These are phyloP conservation scores for Lamellibrachia satsuma DNA, from an alignment of 2,888 invertebrate genomes.

Conservation along the genomic window DNA sequence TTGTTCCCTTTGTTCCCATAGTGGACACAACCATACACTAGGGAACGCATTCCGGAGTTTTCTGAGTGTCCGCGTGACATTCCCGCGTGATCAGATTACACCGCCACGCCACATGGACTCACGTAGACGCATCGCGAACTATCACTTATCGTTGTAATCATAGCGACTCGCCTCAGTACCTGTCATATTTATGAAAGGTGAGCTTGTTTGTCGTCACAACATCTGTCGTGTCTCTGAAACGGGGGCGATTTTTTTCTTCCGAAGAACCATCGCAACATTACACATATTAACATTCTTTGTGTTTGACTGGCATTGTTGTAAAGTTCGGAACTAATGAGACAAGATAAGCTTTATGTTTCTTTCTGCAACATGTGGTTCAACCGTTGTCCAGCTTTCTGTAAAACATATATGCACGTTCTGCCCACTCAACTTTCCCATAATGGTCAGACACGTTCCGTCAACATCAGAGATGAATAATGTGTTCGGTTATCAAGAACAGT, in stretches of 20 bases:
- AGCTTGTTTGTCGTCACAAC: background rate
- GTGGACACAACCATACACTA: background rate
- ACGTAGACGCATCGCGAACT: background rate
- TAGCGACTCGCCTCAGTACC: background rate
- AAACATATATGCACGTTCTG: too few relatives aligned
- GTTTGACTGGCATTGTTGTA: background rate
- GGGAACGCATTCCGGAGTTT: background rate
- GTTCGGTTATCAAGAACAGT: background rate
- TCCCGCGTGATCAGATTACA: background rate
- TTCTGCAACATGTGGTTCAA: too few relatives aligned
- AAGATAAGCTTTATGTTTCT: too few relatives aligned
- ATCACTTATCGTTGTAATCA: background rate
- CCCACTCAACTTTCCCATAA: too few relatives aligned
- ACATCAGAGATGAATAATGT: background rate
- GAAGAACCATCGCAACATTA: background rate
- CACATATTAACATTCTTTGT: background rate
- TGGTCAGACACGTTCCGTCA: background rate
- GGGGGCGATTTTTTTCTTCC: background rate
- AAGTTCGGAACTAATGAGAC: background rate
- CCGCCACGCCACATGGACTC: background rate
- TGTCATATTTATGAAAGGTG: constrained; percentile 4
- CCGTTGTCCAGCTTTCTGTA: too few relatives aligned
- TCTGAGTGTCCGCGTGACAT: background rate
- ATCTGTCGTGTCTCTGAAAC: background rate
- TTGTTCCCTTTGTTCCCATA: too few relatives aligned